Evolutionary conservation across 2,113 vertebrate genomes (phyloP), one percentile per base, ranked within the genome.

Genomic region (Tursiops truncatus): DNA sequence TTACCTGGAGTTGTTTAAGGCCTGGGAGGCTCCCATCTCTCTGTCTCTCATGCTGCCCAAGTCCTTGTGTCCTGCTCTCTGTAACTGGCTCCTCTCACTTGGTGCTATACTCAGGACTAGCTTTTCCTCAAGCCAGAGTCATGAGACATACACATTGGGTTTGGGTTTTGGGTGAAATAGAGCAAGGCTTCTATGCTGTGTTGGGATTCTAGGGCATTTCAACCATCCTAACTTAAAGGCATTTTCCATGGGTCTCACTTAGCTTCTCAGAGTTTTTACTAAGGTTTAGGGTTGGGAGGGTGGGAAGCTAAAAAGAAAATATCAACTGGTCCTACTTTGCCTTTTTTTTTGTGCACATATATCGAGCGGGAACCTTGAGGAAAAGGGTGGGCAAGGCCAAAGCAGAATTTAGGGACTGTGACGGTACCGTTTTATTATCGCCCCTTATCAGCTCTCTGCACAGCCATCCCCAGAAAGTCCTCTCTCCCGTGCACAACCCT

Each of bases 11-110:
- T 20, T 56, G 17, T 31, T 26, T 13, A 41, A 84, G 36, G 47
- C 26, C 26, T 1, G 18, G 21, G 26, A 76, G 76, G 50, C 41
- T 65, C 6, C 1, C 0, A 5, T 10, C 50, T 41, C 33, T 36
- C 14, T 9, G 47, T 53, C 14, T 50, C 53, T 28, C 33, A 1
- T 1, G 18, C 15, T 4, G 1, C 26, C 33, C 14, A 21, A 9
- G 71, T n/a, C 8, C 2, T 2, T 3, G 20, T 0, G 1, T 6
- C 7, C 33, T 26, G 0, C 21, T 67, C 23, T 58, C 20, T 26
- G 10, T 60, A 53, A 28, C 21, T 21, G 21, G 50, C 44, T 67
- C 12, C 25, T 87, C 8, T 70, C 25, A 25, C 36, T 58, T 21
- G 1, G 14, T 0, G 1, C 21, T 71, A 10, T 5, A 1, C 3